Base-by-base conservation (phyloP, 2,888 invertebrate species). In the Sipha maydis region DNA sequence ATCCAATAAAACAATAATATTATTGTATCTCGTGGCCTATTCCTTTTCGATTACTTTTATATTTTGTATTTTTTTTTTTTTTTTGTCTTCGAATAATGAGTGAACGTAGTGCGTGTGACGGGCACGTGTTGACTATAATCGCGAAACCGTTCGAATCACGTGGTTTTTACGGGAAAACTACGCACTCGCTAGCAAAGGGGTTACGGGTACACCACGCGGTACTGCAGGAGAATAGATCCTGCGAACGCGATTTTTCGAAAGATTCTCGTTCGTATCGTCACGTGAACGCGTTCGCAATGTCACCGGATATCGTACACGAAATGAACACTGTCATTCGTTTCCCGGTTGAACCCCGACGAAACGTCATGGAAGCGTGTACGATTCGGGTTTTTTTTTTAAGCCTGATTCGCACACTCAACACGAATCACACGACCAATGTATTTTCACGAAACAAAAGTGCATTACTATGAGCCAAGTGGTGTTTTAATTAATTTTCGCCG, bases 1-100 rank as follows among this genome's bases (percentile, higher is more conserved):
- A 83, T 83, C 75, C 75, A 83, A 83, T 75, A 83, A 83, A 75
- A 83, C 56, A 78, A n/a, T 11, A 69, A 61, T 25, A 61, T 25
- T 25, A 61, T 3, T 61, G 1, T 61, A 25, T 73, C 71, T 48
- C n/a, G 73, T 31, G 54, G 73, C 31, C 54, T 5, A 9, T 71
- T 54, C 31, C 21, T 38, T 56, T 38, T 67, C 38, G 17, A 56
- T 14, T 77, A n/a, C 17, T 77, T 77, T 48, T 77, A n/a, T n/a
- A n/a, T 56, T 31, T 34, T 4, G 34, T 34, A 34, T 34, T 34
- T 34, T 78, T 31, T 21, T 56, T 11, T 54, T 56, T 34, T 25
- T 69, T 19, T 9, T n/a, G 28, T 19, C 28, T 54, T 25, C 7
- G 9, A 31, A 48, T 83, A 83, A 83, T 34, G 71, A 83, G 71